Evolutionary conservation across 1,140 invertebrate species (phyloP).

Genomic region (Mamestra configurata): DNA sequence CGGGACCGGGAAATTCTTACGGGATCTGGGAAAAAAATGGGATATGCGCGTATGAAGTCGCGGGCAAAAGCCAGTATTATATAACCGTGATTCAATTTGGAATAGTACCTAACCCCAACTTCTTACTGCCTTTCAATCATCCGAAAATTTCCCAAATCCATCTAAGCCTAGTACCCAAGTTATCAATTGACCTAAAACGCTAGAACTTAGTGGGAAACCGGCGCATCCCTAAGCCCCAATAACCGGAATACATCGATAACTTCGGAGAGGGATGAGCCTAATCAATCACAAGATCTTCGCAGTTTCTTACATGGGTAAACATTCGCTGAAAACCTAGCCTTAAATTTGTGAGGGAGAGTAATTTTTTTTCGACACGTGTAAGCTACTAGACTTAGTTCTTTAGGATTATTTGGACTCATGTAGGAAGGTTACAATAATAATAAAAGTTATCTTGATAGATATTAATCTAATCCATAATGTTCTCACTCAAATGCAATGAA

Average conservation of each 20-base stretch:
- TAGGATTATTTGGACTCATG: too few species aligned
- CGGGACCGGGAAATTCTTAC: too few species aligned
- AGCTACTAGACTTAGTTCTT: not conserved
- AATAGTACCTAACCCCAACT: not conserved
- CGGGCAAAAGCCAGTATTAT: too few species aligned
- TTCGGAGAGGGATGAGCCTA: slow-evolving; percentile 20
- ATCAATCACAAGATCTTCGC: slow-evolving; percentile 27
- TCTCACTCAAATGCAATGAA: too few species aligned
- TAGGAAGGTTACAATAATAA: too few species aligned
- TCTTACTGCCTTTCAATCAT: not conserved
- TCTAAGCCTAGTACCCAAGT: not conserved
- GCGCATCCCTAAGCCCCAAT: not conserved
- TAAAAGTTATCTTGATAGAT: too few species aligned
- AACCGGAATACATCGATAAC: slow-evolving; percentile 31
- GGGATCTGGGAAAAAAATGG: too few species aligned
- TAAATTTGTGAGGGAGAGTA: not conserved
- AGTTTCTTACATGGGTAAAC: slow-evolving; percentile 25
- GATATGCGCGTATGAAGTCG: too few species aligned
- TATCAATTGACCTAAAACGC: slow-evolving; percentile 39
- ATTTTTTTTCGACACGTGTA: not conserved
- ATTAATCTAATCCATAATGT: too few species aligned
- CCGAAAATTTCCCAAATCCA: not conserved
- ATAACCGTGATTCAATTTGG: too few species aligned
- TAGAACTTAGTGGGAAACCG: slow-evolving; percentile 1
- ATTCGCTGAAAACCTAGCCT: not conserved